Evolutionary conservation across 2,888 invertebrate species (phyloP), one percentile per base, ranked within the genome.

Genomic region (Plagiodera versicolora): DNA sequence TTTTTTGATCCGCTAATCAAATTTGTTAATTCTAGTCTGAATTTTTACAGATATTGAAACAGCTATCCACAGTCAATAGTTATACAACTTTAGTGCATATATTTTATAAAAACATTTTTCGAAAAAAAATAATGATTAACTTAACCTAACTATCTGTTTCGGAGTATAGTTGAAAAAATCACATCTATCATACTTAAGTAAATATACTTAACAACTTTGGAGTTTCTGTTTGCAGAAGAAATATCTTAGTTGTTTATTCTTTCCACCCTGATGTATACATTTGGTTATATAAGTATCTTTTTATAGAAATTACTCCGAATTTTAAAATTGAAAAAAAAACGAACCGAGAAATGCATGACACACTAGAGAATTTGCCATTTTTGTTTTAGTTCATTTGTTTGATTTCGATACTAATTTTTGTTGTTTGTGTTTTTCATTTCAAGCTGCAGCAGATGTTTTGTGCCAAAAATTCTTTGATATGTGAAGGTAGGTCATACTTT

Each of bases 381-480:
- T 57, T 47, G 67, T 50, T 68, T 66, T 69, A 61, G 51, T 66
- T 67, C 28, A 3, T 62, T 50, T 60, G 66, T 58, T 80, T 81
- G 81, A 82, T 82, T 83, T 82, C 54, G 52, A 54, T 80, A 83
- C 77, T 83, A 83, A 75, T 77, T 74, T 75, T 66, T 68, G 71
- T 74, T 71, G 68, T 71, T 73, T 69, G 63, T 72, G 65, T 70
- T 67, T 67, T 65, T 72, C 71, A 62, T 76, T 75, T 74, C 77
- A 77, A 74, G 76, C 77, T 72, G 77, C 77, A 70, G 76, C 75
- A 71, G 77, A 78, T 73, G 75, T 76, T 75, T 74, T 77, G 77
- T 78, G 78, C 78, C 79, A 79, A 79, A 76, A 75, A 72, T 70
- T 74, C 73, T 76, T 74, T 76, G 77, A 77, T 70, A 63, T 67